Evolutionary conservation across 2,888 invertebrate genomes (phyloP), one percentile per base, ranked within the genome.

Genomic region (Leucophora obtusa): DNA sequence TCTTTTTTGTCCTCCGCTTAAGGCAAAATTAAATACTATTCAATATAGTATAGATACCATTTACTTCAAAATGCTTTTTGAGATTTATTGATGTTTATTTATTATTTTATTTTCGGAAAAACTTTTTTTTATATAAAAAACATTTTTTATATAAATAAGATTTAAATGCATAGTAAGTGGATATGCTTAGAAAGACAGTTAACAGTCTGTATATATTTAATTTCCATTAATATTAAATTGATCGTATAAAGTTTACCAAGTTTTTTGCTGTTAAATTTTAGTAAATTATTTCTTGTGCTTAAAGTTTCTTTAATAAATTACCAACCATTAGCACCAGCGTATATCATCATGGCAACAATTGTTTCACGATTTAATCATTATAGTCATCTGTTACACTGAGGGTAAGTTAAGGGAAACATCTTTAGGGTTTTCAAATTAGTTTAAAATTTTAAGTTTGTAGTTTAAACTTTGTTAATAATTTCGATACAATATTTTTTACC

Each of bases 311-410:
- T 65, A 33, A 59, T 65, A 71, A 71, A 71, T 71, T 70, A 59
- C 53, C 53, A 53, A 14, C 65, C 54, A 77, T 77, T 71, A 77
- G 71, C 60, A 50, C 21, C 10, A 51, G n/a, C 38, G 38, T 66
- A 4, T 47, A 14, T 68, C 54, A 66, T 65, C 54, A 66, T 65
- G 28, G 11, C 50, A 33, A 5, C 15, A 58, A 50, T 54, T 66
- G 59, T 60, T 66, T 59, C 21, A 63, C 62, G 68, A 63, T 56
- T 63, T 51, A 58, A 69, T 58, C 68, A 68, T 79, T 79, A 79
- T 72, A 51, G 33, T 58, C 72, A 79, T 63, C 43, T 73, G 78
- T 53, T 73, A 59, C 73, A 62, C 15, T 17, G 38, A 33, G 17
- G 10, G 3, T 47, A 8, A 59, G 11, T 8, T 7, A 17, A 66